A percentile compares a stretch with the other conserved stretches of the same genome.
phyloP scores from a whole-genome alignment of 2,888 invertebrate species.

The Nomada fucata region DNA sequence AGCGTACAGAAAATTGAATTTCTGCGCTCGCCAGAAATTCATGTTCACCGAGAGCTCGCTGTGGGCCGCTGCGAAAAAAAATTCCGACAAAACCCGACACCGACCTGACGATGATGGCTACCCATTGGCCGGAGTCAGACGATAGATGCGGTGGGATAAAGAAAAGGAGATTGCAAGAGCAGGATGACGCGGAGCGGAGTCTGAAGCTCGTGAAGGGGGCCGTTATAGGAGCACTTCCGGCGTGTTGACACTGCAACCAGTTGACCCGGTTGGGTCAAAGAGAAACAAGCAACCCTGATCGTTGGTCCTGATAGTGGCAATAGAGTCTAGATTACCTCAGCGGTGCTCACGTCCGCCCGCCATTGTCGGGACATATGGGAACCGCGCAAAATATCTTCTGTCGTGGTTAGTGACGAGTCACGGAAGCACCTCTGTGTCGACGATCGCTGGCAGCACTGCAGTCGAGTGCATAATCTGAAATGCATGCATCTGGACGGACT shows the following conservation, averaged over 20 bases:
- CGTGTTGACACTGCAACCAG: slow-evolving; percentile 79
- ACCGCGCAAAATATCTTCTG: slow-evolving; percentile 19
- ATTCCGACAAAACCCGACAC: slow-evolving; percentile 12
- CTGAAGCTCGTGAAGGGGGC: slow-evolving; percentile 67
- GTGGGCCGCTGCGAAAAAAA: slow-evolving; percentile 24
- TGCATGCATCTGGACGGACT: slow-evolving; percentile 73
- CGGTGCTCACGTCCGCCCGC: slow-evolving; percentile 68
- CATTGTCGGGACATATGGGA: slow-evolving; percentile 23
- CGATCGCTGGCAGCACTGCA: slow-evolving; percentile 62
- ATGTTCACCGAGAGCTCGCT: not conserved
- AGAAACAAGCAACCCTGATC: slow-evolving; percentile 78
- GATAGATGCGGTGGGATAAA: slow-evolving; percentile 47
- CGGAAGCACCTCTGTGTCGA: slow-evolving; percentile 68
- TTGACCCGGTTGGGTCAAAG: slow-evolving; percentile 81
- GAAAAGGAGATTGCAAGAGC: slow-evolving; percentile 59
- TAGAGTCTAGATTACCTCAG: slow-evolving; percentile 81
- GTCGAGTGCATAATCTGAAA: slow-evolving; percentile 72
- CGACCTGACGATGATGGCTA: slow-evolving; percentile 19
- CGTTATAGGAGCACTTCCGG: slow-evolving; percentile 75
- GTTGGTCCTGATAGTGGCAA: slow-evolving; percentile 78
- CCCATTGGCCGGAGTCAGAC: slow-evolving; percentile 38
- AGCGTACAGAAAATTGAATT: not conserved
- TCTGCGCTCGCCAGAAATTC: slow-evolving; percentile 11
- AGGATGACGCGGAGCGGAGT: slow-evolving; percentile 62
- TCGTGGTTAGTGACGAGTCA: slow-evolving; percentile 6